Evolutionary conservation across 2,888 invertebrate species (phyloP), one percentile per base, ranked within the genome.

Genomic region (Rhodophaea formosa): DNA sequence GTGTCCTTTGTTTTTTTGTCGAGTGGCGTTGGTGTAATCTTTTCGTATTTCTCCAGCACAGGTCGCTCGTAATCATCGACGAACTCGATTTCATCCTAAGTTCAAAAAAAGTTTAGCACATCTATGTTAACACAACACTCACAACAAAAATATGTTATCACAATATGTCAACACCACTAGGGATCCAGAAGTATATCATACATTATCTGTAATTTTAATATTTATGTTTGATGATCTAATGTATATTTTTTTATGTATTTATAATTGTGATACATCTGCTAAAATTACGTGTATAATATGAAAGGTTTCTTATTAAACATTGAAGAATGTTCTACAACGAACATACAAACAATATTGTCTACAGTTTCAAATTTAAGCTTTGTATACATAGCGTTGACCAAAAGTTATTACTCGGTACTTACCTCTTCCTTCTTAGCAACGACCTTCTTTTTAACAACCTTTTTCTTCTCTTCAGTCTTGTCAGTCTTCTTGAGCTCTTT

Each of bases 41-140:
- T 93, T 86, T 95, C 94, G 73, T 94, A 95, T 85, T 93, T 94
- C 84, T 95, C 95, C 77, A 95, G 88, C 54, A 93, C 94, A 1
- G 95, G 94, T 72, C 95, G 92, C 79, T 96, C 96, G 83, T 96
- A 96, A 89, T 96, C 96, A 55, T 95, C 94, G 75, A 90, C 88
- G 77, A 92, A 91, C 75, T 92, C 91, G 79, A 90, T 71, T 77
- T 79, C 78, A 60, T 86, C 91, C 91, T 91, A 90, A 71, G 80
- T 80, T 75, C 69, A 84, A 86, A 83, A 68, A 82, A 62, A 77
- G 56, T 85, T 87, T 84, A 86, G 77, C 85, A 87, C 86, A 75
- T 77, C 70, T 49, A 59, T 70, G 81, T 83, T 82, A 83, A 76
- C 72, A 82, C 81, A 75, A 78, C 75, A 69, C 75, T 70, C 71